Base-by-base conservation (phyloP, 2,113 vertebrate species). In the Rhabdornis inornatus region DNA sequence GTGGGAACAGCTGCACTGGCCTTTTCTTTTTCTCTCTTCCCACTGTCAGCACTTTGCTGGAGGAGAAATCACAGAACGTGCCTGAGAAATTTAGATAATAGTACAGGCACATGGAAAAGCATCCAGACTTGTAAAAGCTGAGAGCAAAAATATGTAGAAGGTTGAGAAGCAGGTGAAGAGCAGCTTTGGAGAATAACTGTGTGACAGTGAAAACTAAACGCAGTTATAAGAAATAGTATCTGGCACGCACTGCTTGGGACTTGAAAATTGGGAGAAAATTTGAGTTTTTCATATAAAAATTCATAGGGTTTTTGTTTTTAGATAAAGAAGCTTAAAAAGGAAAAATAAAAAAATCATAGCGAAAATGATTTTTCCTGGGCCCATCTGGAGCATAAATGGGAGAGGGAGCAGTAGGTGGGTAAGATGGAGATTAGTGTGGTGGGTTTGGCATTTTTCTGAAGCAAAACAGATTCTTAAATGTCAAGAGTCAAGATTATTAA, bases 401-500 rank as follows among this genome's bases (percentile, higher is more conserved):
- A 96, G 37, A 33, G 4, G 17, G 23, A 88, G 37, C 13, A 42
- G 21, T 25, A 92, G 57, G 8, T 76, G 70, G 56, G 37, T 45
- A 52, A 90, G 1, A 75, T 55, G 49, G 87, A 90, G 81, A 90
- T 68, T 71, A 87, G 45, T 8, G n/a, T 55, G 57, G 74, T 50
- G 18, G 40, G 55, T 89, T 91, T 68, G 76, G 57, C 42, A 50
- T 65, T 81, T 85, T 92, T 89, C 63, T 95, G 68, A 95, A 85
- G 84, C 53, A 91, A 94, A 94, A 52, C 77, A 89, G 63, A 57
- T 95, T 83, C 64, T 84, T 84, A 94, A 97, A 96, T 94, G 91
- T 94, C 95, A 96, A 96, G 91, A 90, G 89, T 68, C 53, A 84
- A 49, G 63, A 85, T 94, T 92, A 95, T 91, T 87, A 95, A 95